phyloP scores from a whole-genome alignment of 2,113 vertebrate species.

The Puntigrus tetrazona region DNA sequence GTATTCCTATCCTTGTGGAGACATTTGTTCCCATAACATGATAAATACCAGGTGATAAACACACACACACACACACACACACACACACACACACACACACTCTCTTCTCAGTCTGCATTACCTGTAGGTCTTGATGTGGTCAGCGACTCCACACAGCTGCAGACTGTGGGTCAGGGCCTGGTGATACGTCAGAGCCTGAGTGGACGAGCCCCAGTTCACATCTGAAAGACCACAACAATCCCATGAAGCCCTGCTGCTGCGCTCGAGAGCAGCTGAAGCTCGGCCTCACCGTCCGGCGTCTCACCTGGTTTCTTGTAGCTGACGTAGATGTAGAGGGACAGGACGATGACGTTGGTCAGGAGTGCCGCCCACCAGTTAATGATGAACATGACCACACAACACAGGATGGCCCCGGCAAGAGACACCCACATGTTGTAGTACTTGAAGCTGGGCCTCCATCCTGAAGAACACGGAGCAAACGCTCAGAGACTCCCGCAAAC shows the following conservation, averaged over 20 bases:
- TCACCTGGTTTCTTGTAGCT: constrained; percentile 98
- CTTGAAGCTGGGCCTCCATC: constrained; percentile 98
- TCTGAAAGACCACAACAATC: constrained; percentile 73
- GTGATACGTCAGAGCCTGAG: constrained; percentile 96
- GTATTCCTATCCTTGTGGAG: too few species aligned
- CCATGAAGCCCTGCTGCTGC: not conserved
- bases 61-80: not conserved
- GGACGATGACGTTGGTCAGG: constrained; percentile 92
- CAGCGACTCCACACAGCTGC: constrained; percentile 92
- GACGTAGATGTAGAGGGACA: constrained; percentile 97
- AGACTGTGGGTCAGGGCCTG: constrained; percentile 92
- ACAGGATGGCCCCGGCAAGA: constrained; percentile 88
- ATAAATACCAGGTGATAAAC: too few species aligned
- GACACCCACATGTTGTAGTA: constrained; percentile 99
- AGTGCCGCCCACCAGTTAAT: constrained; percentile 98
- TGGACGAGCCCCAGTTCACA: constrained; percentile 99
- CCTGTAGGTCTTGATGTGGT: constrained; percentile 97
- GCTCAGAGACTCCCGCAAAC: not conserved
- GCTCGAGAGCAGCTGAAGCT: not conserved
- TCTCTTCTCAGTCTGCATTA: not conserved
- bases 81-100: not conserved
- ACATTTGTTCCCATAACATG: too few species aligned
- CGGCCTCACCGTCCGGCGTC: constrained; percentile 16
- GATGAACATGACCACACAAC: constrained; percentile 98
- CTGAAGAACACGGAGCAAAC: constrained; percentile 65